A percentile compares a stretch with the other conserved stretches of the same genome.
phyloP scores from a whole-genome alignment of 2,888 invertebrate species.

The Trichacis sp. region DNA sequence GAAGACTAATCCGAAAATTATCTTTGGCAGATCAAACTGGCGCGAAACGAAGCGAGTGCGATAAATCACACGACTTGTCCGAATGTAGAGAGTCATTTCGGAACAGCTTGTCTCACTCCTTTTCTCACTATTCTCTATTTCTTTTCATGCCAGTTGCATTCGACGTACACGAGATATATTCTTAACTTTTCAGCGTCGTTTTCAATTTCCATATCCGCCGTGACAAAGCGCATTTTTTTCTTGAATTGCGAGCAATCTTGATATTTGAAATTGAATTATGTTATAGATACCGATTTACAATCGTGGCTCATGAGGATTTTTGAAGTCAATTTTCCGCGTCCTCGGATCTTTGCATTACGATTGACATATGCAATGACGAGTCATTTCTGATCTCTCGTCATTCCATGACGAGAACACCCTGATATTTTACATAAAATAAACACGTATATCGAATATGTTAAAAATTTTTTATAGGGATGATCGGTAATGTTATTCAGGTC shows the following conservation, averaged over 20 bases:
- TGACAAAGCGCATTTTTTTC: conserved; percentile 16
- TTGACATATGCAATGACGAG: too few relatives aligned
- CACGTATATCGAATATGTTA: too few relatives aligned
- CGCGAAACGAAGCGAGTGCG: conserved; percentile 12
- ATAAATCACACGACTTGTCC: conserved; percentile 33
- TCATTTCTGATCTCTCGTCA: too few relatives aligned
- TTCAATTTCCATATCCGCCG: conserved; percentile 13
- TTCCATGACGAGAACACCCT: too few relatives aligned
- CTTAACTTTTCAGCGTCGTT: conserved; percentile 39
- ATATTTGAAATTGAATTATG: not conserved
- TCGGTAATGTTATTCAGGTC: too few relatives aligned
- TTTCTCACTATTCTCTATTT: conserved; percentile 4
- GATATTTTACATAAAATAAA: too few relatives aligned
- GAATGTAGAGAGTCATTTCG: conserved; percentile 23
- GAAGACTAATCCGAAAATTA: conserved; percentile 20
- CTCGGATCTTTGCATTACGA: not conserved
- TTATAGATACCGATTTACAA: not conserved
- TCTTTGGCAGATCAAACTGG: conserved; percentile 6
- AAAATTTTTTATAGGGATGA: too few relatives aligned
- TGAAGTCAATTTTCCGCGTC: not conserved
- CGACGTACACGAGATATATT: conserved; percentile 43
- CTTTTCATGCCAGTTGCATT: conserved; percentile 38
- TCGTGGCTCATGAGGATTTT: not conserved
- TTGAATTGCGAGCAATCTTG: not conserved
- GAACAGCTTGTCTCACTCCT: conserved; percentile 14